phyloP scores from a whole-genome alignment of 2,888 invertebrate genomes.

The Stegophylla sp. region DNA sequence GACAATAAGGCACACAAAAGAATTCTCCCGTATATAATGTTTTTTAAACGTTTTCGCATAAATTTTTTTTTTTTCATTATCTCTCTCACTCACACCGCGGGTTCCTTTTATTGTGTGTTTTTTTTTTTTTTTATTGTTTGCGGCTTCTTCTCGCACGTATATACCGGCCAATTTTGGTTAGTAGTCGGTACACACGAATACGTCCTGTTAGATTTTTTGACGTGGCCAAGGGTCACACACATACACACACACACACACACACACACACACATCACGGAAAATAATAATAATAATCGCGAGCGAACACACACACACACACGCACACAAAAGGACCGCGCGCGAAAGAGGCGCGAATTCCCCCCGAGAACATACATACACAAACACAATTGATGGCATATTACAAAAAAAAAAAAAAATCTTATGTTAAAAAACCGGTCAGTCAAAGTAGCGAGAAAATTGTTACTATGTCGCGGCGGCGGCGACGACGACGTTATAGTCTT shows the following conservation, averaged over 20 bases:
- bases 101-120: conserved; percentile 24
- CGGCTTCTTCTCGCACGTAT: conserved; percentile 47
- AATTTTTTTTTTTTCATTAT: conserved; percentile 19
- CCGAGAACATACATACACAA: conserved; percentile 27
- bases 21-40: conserved; percentile 38
- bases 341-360: conserved; percentile 48
- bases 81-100: neutral
- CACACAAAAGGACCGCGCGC: conserved; percentile 51
- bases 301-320: conserved; percentile 28
- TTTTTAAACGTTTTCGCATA: conserved; percentile 58
- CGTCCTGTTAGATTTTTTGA: conserved; percentile 57
- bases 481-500: conserved; percentile 16
- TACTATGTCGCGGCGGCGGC: conserved; percentile 55
- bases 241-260: no score
- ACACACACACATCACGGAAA: conserved; percentile 16
- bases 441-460: conserved; percentile 51
- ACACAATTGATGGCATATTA: conserved; percentile 45
- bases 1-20: conserved; percentile 36
- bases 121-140: conserved; percentile 48
- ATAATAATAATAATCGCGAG: conserved; percentile 42
- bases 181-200: neutral
- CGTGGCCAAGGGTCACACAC: conserved; percentile 46
- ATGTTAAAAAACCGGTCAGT: conserved; percentile 57
- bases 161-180: conserved; percentile 58
- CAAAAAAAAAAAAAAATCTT: conserved; percentile 33